These are phyloP conservation scores for Perizoma affinitatum DNA, from an alignment of 2,888 invertebrate species.

Conservation along the genomic window DNA sequence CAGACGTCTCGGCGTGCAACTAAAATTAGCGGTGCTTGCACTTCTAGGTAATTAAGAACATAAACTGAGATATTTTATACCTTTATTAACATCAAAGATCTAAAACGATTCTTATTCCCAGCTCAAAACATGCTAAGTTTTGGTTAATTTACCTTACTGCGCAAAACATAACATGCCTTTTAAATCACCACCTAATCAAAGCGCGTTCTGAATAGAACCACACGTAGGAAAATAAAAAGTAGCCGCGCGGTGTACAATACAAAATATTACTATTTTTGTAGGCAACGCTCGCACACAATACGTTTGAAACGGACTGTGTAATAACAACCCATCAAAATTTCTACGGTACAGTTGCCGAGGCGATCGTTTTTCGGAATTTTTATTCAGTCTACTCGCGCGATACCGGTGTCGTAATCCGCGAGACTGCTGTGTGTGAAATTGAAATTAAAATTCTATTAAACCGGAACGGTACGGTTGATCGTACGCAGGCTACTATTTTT, in stretches of 20 bases:
- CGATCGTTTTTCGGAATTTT: constrained; percentile 61
- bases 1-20: constrained; percentile 16
- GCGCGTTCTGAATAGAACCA: constrained; percentile 28
- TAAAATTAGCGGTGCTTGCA: constrained; percentile 15
- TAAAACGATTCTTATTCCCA: neutral
- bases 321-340: constrained; percentile 77
- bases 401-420: constrained; percentile 66
- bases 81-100: no score
- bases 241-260: constrained; percentile 46
- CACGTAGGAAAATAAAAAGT: constrained; percentile 42
- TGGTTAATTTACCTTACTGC: constrained; percentile 7
- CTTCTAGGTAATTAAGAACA: constrained; percentile 14
- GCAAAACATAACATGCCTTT: constrained; percentile 22
- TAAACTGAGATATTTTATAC: neutral
- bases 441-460: constrained; percentile 81
- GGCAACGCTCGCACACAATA: constrained; percentile 64
- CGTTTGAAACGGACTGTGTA: constrained; percentile 77
- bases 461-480: constrained; percentile 50
- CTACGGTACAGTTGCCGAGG: constrained; percentile 69
- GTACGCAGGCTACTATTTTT: constrained; percentile 40
- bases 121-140: constrained; percentile 1
- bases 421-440: constrained; percentile 74
- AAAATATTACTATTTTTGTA: constrained; percentile 58
- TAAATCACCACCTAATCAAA: constrained; percentile 44
- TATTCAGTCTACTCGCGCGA: constrained; percentile 55